Conservation (phyloP, 37 sponge, comb jelly and placozoan species). For the Cladorhizidae sp. region DNA sequence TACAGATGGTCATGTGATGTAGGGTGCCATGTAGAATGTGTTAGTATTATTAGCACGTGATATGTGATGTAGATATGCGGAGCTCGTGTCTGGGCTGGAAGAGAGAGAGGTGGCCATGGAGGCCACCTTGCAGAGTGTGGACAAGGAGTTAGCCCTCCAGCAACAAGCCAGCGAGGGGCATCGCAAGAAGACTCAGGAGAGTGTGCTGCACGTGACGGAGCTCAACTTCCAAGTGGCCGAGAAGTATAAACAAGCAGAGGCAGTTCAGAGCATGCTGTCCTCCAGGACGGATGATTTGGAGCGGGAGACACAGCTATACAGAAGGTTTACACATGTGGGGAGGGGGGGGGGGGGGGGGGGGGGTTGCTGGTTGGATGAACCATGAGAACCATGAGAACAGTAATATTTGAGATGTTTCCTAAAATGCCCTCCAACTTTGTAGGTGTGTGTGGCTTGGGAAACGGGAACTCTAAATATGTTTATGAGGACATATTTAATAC, state of each 20-base stretch:
- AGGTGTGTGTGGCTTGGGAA: no score
- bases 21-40: constrained; percentile 2
- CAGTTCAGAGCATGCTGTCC: constrained; percentile 19
- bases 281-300: constrained; percentile 60
- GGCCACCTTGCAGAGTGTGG: constrained; percentile 49
- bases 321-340: constrained; percentile 12
- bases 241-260: constrained; percentile 45
- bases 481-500: no score
- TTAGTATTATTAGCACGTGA: no score
- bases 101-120: constrained; percentile 82
- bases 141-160: constrained; percentile 80
- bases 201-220: constrained; percentile 49
- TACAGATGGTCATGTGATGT: not conserved
- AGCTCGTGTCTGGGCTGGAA: constrained; percentile 67
- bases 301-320: constrained; percentile 21
- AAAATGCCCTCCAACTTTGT: no score
- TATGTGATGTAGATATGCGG: constrained; percentile 30
- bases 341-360: no score
- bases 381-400: no score
- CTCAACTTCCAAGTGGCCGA: constrained; percentile 48
- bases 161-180: constrained; percentile 84
- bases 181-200: constrained; percentile 86
- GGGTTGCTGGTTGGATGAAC: no score
- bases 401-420: no score
- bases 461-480: no score